Evolutionary conservation across 2,888 invertebrate species (phyloP).

Genomic region (Trachelus iudaicus): DNA sequence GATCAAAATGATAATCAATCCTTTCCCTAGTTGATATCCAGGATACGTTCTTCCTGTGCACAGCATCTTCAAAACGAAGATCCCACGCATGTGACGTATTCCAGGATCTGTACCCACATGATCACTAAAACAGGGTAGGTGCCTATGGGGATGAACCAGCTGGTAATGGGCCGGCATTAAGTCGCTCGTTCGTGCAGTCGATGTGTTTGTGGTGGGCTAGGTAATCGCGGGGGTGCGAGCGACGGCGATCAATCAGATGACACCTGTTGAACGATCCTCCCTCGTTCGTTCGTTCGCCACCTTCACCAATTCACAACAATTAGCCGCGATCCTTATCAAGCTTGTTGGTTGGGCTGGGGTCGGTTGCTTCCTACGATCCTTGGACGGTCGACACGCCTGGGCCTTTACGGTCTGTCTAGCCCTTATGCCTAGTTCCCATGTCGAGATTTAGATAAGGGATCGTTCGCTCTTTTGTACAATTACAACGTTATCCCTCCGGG

Average conservation of each 20-base stretch:
- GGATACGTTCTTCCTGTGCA: neutral
- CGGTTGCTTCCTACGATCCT: constrained; percentile 8
- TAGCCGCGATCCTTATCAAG: constrained; percentile 63
- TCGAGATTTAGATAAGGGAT: neutral
- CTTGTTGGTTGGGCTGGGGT: constrained; percentile 36
- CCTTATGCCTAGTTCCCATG: neutral
- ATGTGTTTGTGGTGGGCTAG: constrained; percentile 60
- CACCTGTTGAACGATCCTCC: constrained; percentile 60
- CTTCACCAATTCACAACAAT: constrained; percentile 63
- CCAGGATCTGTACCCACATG: neutral
- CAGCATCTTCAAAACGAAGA: neutral
- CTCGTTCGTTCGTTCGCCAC: constrained; percentile 58
- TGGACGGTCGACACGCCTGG: neutral
- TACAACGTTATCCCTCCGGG: neutral
- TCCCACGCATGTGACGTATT: neutral
- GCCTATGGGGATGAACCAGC: constrained; percentile 35
- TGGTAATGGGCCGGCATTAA: constrained; percentile 56
- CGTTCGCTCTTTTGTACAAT: neutral
- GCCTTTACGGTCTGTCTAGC: neutral
- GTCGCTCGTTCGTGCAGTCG: constrained; percentile 52
- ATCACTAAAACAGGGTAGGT: neutral
- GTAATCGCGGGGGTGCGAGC: constrained; percentile 58
- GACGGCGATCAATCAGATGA: constrained; percentile 65
- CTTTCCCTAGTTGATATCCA: neutral
- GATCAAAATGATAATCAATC: neutral